These are phyloP conservation scores for Coboldia fuscipes DNA, from an alignment of 1,140 invertebrate species.

Conservation along the genomic window DNA sequence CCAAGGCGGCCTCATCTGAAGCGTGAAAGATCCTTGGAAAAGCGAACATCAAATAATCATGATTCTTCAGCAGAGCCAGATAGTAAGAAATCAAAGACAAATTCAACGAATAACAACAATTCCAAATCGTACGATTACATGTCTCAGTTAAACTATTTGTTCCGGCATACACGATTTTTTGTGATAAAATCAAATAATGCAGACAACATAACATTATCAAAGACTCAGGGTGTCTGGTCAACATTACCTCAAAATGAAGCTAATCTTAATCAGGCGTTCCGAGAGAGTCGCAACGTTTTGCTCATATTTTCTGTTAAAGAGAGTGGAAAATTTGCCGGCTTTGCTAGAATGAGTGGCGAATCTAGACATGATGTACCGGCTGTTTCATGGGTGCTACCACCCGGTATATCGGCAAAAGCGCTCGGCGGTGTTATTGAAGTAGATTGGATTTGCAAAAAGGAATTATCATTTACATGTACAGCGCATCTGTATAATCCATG, in stretches of 20 bases:
- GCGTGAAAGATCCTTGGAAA: constrained; percentile 24
- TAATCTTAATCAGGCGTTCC: constrained; percentile 85
- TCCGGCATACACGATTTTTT: constrained; percentile 88
- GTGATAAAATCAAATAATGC: constrained; percentile 96
- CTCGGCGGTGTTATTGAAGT: constrained; percentile 89
- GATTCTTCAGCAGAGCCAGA: constrained; percentile 23
- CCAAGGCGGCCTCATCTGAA: constrained; percentile 24
- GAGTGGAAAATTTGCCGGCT: constrained; percentile 84
- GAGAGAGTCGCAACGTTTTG: constrained; percentile 81
- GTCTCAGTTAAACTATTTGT: constrained; percentile 84
- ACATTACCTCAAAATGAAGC: constrained; percentile 92
- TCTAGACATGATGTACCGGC: constrained; percentile 73
- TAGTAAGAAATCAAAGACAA: constrained; percentile 25
- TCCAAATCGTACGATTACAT: constrained; percentile 58
- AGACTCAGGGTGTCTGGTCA: constrained; percentile 92
- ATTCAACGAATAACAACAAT: constrained; percentile 8
- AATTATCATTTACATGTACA: constrained; percentile 80
- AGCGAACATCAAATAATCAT: background rate
- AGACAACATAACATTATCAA: constrained; percentile 87
- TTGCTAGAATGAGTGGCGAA: constrained; percentile 71
- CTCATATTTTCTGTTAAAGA: constrained; percentile 95
- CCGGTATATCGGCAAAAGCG: constrained; percentile 75
- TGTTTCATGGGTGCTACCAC: constrained; percentile 90
- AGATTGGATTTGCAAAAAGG: constrained; percentile 91
- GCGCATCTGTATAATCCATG: constrained; percentile 90